Evolutionary conservation across 2,797 vertebrate species (phyloP).

Genomic region (Anguilla anguilla): DNA sequence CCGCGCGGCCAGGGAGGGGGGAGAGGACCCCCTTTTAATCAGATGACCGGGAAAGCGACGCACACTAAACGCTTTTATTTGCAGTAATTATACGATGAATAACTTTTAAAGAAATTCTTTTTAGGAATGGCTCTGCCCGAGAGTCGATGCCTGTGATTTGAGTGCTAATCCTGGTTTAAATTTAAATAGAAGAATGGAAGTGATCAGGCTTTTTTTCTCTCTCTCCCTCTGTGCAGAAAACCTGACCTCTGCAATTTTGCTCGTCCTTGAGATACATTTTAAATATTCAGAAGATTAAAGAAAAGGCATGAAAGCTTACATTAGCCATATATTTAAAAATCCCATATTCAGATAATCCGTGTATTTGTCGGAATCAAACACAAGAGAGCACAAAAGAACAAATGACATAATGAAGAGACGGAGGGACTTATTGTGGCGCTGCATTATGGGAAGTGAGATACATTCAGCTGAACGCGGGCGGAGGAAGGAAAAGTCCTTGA

Average conservation of each 20-base stretch:
- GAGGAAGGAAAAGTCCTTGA: conserved; percentile 69
- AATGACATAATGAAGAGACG: conserved; percentile 73
- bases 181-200: conserved; percentile 68
- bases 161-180: conserved; percentile 74
- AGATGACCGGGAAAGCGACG: conserved; percentile 32
- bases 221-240: conserved; percentile 47
- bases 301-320: conserved; percentile 79
- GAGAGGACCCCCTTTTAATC: conserved; percentile 21
- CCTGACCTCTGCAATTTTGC: conserved; percentile 76
- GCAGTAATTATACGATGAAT: conserved; percentile 49
- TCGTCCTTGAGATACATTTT: conserved; percentile 78
- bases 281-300: conserved; percentile 84
- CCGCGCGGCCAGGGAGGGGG: neutral
- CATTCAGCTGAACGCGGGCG: conserved; percentile 67
- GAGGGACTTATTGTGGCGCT: conserved; percentile 69
- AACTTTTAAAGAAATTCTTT: conserved; percentile 58
- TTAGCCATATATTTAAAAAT: conserved; percentile 80
- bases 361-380: conserved; percentile 84
- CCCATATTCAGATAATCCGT: conserved; percentile 78
- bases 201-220: conserved; percentile 36
- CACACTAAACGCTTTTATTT: conserved; percentile 37
- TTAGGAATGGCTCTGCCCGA: conserved; percentile 56
- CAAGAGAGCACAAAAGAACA: conserved; percentile 73
- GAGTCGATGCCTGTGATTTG: conserved; percentile 70
- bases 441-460: conserved; percentile 72